Conservation (phyloP, 2,797 vertebrate genomes). For the Gymnodraco acuticeps region DNA sequence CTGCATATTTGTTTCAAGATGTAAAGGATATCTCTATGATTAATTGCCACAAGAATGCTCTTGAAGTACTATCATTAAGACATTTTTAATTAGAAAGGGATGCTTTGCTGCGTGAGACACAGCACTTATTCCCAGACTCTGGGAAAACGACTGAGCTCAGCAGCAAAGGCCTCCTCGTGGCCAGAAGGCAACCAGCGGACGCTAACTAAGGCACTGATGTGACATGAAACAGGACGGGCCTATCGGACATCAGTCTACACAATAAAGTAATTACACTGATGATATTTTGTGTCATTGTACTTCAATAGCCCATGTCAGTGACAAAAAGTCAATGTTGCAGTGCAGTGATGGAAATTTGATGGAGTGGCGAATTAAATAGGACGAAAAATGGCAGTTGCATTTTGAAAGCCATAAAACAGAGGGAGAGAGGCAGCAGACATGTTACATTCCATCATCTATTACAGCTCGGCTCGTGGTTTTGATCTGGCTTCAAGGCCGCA, state of each 20-base stretch:
- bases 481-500: conserved; percentile 82
- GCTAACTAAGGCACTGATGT: conserved; percentile 51
- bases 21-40: conserved; percentile 62
- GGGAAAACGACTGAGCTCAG: conserved; percentile 45
- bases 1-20: conserved; percentile 55
- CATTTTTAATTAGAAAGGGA: conserved; percentile 69
- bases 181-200: conserved; percentile 42
- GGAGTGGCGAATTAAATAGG: conserved; percentile 51
- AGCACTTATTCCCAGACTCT: conserved; percentile 28
- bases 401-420: conserved; percentile 60
- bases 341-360: conserved; percentile 46
- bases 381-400: conserved; percentile 54
- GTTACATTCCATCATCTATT: conserved; percentile 82
- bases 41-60: conserved; percentile 54
- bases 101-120: conserved; percentile 51
- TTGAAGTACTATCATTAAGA: conserved; percentile 63
- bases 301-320: conserved; percentile 37
- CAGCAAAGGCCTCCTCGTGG: conserved; percentile 31
- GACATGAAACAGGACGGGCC: conserved; percentile 56
- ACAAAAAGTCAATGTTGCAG: conserved; percentile 35
- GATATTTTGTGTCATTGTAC: conserved; percentile 29
- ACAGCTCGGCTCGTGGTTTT: conserved; percentile 71
- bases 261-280: conserved; percentile 59
- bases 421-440: conserved; percentile 59
- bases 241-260: conserved; percentile 37